Base-by-base conservation (phyloP, 2,888 invertebrate genomes). In the Achlya flavicornis region DNA sequence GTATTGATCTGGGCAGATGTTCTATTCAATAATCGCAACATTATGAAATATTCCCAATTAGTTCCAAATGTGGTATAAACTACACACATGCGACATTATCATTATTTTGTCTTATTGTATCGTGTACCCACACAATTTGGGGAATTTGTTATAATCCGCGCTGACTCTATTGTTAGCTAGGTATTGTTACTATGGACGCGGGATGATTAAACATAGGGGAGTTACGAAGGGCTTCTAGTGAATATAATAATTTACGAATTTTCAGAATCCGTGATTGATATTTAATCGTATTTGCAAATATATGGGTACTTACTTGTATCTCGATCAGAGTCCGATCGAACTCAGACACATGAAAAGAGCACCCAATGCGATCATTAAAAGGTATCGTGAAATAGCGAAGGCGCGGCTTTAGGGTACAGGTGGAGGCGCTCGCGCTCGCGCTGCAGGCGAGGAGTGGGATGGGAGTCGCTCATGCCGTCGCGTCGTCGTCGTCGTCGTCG, bases 31-130 rank as follows among this genome's bases (percentile, higher is more conserved):
- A 89, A 89, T 86, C 78, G 80, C 80, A 73, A 79, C 83, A 84
- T 90, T 89, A 89, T 88, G 86, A 85, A 91, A 92, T 89, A 89
- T 91, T 85, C 73, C 83, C 93, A 92, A 93, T 93, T 93, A 93
- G 93, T 93, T 91, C 89, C 91, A 87, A 93, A 91, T 84, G 90
- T 88, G 87, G 86, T 88, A 26, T 26, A 88, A 88, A 89, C 89
- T 86, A 81, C 84, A 86, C 84, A 91, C 92, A 93, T 92, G 91
- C 81, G 92, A 90, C 91, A 91, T 88, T 91, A 90, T 90, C 89
- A 88, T 87, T 89, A 91, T 90, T 90, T 90, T 89, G 90, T 90
- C 89, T 90, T 89, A 92, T 93, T 93, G 92, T 93, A 91, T 90
- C 92, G 92, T 92, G 90, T 53, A 92, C 90, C 92, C 90, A 91